A percentile compares a stretch with the other conserved stretches of the same genome.
Conservation (phyloP, 2,797 vertebrate genomes). For the Ataeniobius toweri region DNA sequence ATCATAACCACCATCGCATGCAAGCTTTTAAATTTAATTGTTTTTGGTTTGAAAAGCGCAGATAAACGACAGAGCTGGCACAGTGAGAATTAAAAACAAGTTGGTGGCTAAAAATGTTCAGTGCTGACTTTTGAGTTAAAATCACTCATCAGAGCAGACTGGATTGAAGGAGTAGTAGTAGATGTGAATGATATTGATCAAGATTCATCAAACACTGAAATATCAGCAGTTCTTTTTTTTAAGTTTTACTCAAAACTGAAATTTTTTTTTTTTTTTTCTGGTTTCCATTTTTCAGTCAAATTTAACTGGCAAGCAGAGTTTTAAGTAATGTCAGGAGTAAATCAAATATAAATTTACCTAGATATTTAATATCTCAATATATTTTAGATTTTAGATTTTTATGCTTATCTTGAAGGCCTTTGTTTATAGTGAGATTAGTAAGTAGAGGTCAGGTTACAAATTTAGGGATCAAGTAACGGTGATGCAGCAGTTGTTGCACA, state of each 20-base stretch:
- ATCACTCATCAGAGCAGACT: neutral
- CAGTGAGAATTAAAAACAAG: no score
- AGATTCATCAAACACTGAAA: neutral
- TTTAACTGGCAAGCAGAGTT: neutral
- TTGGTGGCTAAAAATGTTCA: no score
- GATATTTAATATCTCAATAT: neutral
- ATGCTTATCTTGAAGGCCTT: neutral
- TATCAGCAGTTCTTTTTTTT: neutral
- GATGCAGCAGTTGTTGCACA: neutral
- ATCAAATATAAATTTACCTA: neutral
- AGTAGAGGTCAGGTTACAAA: neutral
- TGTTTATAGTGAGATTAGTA: neutral
- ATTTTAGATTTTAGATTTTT: neutral
- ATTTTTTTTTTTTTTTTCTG: neutral
- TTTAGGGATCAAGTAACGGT: neutral
- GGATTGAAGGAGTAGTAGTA: neutral
- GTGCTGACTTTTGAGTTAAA: neutral
- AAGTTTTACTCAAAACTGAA: neutral
- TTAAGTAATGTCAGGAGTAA: neutral
- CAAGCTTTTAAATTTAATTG: neutral
- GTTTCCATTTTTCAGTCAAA: neutral
- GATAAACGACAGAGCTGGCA: no score
- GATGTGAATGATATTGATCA: neutral
- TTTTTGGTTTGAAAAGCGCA: neutral
- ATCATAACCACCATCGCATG: neutral